These are phyloP conservation scores for Drosophila melanica DNA, from an alignment of 1,140 invertebrate genomes.

Conservation along the genomic window DNA sequence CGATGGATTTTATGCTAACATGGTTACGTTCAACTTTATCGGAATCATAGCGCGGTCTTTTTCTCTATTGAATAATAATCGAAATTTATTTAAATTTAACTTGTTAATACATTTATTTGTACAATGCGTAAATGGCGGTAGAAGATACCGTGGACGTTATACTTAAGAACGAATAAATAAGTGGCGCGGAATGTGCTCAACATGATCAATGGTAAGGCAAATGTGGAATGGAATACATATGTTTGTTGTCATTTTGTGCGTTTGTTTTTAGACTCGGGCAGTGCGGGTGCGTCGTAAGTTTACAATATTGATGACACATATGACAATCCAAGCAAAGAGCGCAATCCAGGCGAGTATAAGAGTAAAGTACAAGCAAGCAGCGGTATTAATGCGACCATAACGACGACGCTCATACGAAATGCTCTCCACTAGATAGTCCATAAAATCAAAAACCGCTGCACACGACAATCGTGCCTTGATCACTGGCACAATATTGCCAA, in stretches of 20 bases:
- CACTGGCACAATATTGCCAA: constrained; percentile 86
- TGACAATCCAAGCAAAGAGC: constrained; percentile 85
- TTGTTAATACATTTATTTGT: constrained; percentile 74
- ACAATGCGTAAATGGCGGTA: constrained; percentile 61
- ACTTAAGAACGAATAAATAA: constrained; percentile 62
- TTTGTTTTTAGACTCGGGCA: constrained; percentile 51
- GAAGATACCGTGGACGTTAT: constrained; percentile 50
- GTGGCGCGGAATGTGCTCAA: constrained; percentile 43
- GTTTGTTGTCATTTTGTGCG: constrained; percentile 19
- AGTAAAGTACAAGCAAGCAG: constrained; percentile 86
- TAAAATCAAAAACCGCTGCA: constrained; percentile 88
- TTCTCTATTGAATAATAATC: background rate
- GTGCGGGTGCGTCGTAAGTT: constrained; percentile 84
- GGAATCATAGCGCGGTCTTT: background rate
- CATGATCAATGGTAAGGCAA: constrained; percentile 49
- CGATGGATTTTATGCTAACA: no score
- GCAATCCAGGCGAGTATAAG: constrained; percentile 86
- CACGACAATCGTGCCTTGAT: constrained; percentile 88
- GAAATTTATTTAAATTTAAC: constrained; percentile 19
- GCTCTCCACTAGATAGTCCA: constrained; percentile 89
- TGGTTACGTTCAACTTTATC: no score
- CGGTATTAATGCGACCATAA: constrained; percentile 87
- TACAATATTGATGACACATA: constrained; percentile 85
- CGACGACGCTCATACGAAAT: constrained; percentile 85
- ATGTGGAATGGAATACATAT: constrained; percentile 25